A percentile compares a stretch with the other conserved stretches of the same genome.
These are phyloP conservation scores for Parasteatoda tepidariorum DNA, from an alignment of 1,140 invertebrate species.

Conservation along the genomic window DNA sequence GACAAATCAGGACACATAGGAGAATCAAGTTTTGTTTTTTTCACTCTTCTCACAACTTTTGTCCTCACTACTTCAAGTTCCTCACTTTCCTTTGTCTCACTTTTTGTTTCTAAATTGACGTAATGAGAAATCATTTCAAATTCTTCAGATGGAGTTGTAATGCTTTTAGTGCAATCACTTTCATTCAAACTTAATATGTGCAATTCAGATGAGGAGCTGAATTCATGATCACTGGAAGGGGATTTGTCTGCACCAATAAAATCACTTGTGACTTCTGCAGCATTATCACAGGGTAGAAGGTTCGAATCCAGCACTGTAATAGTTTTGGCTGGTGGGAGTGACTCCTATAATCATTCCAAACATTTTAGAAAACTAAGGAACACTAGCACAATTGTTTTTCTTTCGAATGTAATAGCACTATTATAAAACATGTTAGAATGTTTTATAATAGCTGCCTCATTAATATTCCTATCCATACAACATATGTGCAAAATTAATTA, in stretches of 20 bases:
- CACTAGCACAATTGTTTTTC: too few relatives aligned
- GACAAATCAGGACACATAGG: background rate
- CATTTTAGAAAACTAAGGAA: too few relatives aligned
- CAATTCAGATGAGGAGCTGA: background rate
- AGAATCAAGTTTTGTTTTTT: slow-evolving; percentile 6
- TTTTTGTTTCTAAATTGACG: slow-evolving; percentile 43
- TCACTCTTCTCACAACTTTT: slow-evolving; percentile 41
- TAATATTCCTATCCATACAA: too few relatives aligned
- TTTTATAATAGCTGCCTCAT: too few relatives aligned
- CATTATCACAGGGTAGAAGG: slow-evolving; percentile 27
- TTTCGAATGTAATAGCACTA: too few relatives aligned
- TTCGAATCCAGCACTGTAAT: background rate
- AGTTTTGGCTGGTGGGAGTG: background rate
- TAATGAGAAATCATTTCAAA: slow-evolving; percentile 44
- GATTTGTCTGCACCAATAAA: background rate
- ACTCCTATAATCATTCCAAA: too few relatives aligned
- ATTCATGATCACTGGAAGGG: background rate
- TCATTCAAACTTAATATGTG: slow-evolving; percentile 1
- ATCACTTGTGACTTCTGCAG: slow-evolving; percentile 41
- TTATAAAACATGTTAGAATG: too few relatives aligned
- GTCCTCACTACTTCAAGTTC: slow-evolving; percentile 52
- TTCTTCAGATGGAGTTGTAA: background rate
- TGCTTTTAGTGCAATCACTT: background rate
- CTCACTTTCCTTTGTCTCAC: background rate
- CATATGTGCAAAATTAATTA: too few relatives aligned